phyloP scores from a whole-genome alignment of 2,797 vertebrate species.

The Melanotaenia maccullochi region DNA sequence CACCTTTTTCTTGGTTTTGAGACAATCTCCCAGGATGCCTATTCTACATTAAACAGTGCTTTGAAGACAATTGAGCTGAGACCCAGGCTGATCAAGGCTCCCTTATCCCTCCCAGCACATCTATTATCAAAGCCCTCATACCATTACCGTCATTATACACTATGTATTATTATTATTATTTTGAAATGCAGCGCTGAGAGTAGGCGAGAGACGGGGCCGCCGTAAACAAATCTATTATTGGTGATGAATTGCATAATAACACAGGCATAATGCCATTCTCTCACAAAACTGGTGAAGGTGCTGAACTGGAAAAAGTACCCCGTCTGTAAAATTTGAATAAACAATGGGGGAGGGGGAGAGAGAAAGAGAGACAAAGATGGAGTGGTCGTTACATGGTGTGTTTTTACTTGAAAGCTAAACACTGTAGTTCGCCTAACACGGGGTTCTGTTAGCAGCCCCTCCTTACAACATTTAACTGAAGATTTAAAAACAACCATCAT shows the following conservation, averaged over 20 bases:
- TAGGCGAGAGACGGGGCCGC: conserved; percentile 79
- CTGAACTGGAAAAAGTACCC: conserved; percentile 89
- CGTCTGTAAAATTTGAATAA: conserved; percentile 89
- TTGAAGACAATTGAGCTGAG: conserved; percentile 85
- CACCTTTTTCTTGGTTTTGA: conserved; percentile 81
- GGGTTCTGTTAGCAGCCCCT: conserved; percentile 13
- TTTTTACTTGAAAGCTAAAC: conserved; percentile 76
- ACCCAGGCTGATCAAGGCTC: conserved; percentile 82
- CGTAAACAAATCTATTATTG: conserved; percentile 91
- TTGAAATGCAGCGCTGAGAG: conserved; percentile 85
- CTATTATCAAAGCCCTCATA: conserved; percentile 84
- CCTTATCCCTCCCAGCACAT: conserved; percentile 81
- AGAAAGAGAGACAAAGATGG: conserved; percentile 73
- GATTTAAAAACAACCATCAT: conserved; percentile 39
- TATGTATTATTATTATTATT: conserved; percentile 87
- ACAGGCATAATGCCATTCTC: conserved; percentile 87
- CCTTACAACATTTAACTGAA: conserved; percentile 26
- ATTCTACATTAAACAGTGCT: conserved; percentile 84
- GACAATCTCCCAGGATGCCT: conserved; percentile 80
- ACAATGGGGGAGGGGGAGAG: conserved; percentile 72
- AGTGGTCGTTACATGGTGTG: conserved; percentile 70
- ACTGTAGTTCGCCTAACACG: conserved; percentile 43
- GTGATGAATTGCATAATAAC: conserved; percentile 92
- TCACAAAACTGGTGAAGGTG: conserved; percentile 86
- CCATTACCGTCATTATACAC: conserved; percentile 85